phyloP scores from a whole-genome alignment of 1,140 invertebrate genomes.

The Pararge aegeria region DNA sequence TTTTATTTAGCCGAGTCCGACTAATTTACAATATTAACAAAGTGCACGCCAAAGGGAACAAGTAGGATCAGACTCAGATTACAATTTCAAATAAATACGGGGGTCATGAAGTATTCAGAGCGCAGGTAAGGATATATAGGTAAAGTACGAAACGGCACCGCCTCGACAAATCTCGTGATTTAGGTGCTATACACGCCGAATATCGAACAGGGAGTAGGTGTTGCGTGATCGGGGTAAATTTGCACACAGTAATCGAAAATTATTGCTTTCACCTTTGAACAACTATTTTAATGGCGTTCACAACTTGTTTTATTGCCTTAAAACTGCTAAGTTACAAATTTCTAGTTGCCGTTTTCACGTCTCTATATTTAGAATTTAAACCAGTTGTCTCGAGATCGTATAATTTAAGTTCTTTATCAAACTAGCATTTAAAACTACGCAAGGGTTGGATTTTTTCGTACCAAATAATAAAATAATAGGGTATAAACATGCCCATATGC shows the following conservation, averaged over 20 bases:
- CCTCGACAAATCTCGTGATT: conserved; percentile 76
- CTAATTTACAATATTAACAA: conserved; percentile 56
- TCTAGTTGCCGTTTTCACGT: background rate
- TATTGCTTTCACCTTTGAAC: conserved; percentile 57
- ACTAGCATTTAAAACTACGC: background rate
- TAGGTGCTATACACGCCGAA: conserved; percentile 70
- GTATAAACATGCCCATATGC: background rate
- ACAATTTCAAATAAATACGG: conserved; percentile 77
- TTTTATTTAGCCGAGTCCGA: conserved; percentile 5
- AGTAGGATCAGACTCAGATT: conserved; percentile 68
- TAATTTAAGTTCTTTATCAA: too few relatives aligned
- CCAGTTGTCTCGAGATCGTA: too few relatives aligned
- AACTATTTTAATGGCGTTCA: conserved; percentile 35
- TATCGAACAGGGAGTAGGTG: conserved; percentile 65
- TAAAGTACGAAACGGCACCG: conserved; percentile 58
- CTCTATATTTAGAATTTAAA: background rate
- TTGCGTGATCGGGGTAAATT: conserved; percentile 73
- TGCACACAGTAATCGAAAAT: conserved; percentile 67
- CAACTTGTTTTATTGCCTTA: conserved; percentile 4
- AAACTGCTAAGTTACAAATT: background rate
- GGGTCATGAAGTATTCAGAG: conserved; percentile 71
- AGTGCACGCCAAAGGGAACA: conserved; percentile 61
- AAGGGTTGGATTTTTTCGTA: background rate
- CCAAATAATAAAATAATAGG: background rate
- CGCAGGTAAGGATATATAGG: conserved; percentile 72